phyloP scores from a whole-genome alignment of 2,113 vertebrate genomes.

The Grammomys surdaster region DNA sequence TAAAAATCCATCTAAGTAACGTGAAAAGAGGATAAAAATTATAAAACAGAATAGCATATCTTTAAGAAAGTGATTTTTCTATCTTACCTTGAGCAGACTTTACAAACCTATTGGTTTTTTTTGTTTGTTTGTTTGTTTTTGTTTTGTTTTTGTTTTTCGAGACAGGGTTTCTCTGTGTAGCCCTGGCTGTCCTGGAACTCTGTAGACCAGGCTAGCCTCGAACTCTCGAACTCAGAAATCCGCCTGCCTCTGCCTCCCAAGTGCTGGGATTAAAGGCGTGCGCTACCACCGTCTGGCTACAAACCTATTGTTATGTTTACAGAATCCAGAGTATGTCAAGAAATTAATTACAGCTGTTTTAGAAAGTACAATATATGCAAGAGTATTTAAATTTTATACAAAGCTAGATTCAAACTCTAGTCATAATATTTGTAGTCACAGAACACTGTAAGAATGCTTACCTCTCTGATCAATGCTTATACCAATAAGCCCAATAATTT shows the following conservation, averaged over 20 bases:
- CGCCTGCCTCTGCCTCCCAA: no score
- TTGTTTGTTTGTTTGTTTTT: no score
- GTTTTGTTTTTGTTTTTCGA: no score
- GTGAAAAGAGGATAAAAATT: not conserved
- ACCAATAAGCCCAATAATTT: not conserved
- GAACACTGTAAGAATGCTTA: not conserved
- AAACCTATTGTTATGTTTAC: not conserved
- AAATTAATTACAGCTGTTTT: not conserved
- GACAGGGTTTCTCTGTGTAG: no score
- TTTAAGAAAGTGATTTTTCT: not conserved
- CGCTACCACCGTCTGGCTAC: no score
- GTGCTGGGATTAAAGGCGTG: no score
- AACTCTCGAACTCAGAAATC: no score
- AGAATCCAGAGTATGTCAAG: not conserved
- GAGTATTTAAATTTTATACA: not conserved
- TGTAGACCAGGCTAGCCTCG: no score
- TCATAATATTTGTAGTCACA: not conserved
- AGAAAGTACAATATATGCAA: not conserved
- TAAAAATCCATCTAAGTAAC: not conserved
- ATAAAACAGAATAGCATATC: not conserved
- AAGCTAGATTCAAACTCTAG: not conserved
- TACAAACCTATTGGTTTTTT: not conserved
- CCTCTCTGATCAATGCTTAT: not conserved
- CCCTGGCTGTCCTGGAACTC: no score
- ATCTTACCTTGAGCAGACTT: not conserved